Evolutionary conservation across 2,888 invertebrate genomes (phyloP).

Genomic region (Aspidiotus destructor): DNA sequence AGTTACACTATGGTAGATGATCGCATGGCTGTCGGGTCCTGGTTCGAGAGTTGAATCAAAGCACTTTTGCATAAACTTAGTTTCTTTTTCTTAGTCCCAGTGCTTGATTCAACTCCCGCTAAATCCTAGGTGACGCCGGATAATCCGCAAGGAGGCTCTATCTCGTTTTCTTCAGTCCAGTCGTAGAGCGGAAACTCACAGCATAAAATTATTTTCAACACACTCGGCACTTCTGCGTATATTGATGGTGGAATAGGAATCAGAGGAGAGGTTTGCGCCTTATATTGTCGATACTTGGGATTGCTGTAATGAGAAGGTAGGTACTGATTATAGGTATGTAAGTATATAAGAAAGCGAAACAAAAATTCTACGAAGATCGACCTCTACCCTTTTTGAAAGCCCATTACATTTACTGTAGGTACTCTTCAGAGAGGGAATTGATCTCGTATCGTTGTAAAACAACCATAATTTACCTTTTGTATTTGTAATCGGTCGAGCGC

Average conservation of each 20-base stretch:
- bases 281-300: constrained; percentile 77
- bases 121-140: constrained; percentile 27
- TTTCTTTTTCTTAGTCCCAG: neutral
- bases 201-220: constrained; percentile 71
- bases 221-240: constrained; percentile 75
- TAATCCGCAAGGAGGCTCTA: constrained; percentile 35
- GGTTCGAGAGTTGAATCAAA: constrained; percentile 28
- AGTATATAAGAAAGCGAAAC: no score
- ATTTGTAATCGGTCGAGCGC: constrained; percentile 77
- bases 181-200: constrained; percentile 85
- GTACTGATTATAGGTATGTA: no score
- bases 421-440: neutral
- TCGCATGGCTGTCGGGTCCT: constrained; percentile 11
- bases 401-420: neutral
- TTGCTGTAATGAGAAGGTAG: constrained; percentile 49
- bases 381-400: neutral
- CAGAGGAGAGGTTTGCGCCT: constrained; percentile 75
- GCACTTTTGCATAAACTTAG: constrained; percentile 19
- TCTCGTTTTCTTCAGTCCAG: constrained; percentile 54
- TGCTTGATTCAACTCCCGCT: constrained; percentile 14
- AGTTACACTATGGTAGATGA: constrained; percentile 13
- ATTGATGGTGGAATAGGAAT: constrained; percentile 80
- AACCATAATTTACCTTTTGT: constrained; percentile 58
- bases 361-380: no score
- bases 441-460: constrained; percentile 5